Conservation (phyloP, 2,113 vertebrate species). For the Pygoscelis antarcticus region DNA sequence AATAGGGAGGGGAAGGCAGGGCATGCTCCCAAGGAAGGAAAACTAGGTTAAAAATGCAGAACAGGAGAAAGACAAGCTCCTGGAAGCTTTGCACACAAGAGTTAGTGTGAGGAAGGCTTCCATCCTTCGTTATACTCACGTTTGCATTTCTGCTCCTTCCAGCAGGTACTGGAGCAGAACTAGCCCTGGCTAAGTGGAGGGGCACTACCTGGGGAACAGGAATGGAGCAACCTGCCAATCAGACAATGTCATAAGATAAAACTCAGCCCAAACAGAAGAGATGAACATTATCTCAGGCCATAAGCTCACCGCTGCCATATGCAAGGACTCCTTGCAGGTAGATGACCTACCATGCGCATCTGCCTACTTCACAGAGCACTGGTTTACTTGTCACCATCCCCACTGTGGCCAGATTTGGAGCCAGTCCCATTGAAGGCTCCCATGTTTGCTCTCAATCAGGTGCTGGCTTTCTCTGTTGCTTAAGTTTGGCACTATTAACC, state of each 20-base stretch:
- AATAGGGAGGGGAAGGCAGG: background rate
- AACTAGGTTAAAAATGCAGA: background rate
- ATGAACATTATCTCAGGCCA: background rate
- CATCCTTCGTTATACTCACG: background rate
- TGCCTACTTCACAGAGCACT: background rate
- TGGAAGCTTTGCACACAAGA: background rate
- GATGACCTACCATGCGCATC: rapidly evolving
- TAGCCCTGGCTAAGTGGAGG: background rate
- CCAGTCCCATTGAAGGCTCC: background rate
- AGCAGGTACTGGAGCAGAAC: background rate
- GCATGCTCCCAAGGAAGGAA: background rate
- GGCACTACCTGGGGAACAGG: background rate
- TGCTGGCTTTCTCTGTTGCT: rapidly evolving
- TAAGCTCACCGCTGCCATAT: background rate
- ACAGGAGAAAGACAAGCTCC: background rate
- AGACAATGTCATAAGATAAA: background rate
- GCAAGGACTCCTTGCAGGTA: background rate
- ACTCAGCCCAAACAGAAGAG: background rate
- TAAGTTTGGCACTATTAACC: background rate
- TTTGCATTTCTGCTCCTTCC: slow-evolving; percentile 12
- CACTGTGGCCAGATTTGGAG: background rate
- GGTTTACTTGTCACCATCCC: background rate
- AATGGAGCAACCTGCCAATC: background rate
- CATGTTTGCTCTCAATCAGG: background rate
- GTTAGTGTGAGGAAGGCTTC: background rate